phyloP scores from a whole-genome alignment of 2,888 invertebrate species.

The Omphaloscelis lunosa region DNA sequence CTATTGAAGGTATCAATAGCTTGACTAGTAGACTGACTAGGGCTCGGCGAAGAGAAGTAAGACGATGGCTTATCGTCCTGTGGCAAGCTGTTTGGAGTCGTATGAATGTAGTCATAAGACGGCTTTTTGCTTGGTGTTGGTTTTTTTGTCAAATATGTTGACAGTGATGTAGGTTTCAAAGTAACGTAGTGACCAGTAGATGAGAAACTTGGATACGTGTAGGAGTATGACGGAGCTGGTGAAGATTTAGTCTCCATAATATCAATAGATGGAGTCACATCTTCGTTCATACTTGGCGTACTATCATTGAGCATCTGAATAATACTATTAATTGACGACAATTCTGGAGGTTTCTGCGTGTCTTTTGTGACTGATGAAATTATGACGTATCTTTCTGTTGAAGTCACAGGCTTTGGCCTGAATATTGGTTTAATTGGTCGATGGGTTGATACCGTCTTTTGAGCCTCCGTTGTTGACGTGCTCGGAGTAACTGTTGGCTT shows the following conservation, averaged over 20 bases:
- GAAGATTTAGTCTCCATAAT: constrained; percentile 85
- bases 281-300: constrained; percentile 83
- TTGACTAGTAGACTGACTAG: constrained; percentile 87
- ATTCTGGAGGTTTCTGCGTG: constrained; percentile 82
- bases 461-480: constrained; percentile 77
- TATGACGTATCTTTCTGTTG: constrained; percentile 89
- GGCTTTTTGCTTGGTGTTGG: constrained; percentile 76
- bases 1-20: constrained; percentile 86
- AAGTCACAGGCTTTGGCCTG: constrained; percentile 86
- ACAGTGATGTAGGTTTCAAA: constrained; percentile 79
- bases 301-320: constrained; percentile 92
- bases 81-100: constrained; percentile 80
- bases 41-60: constrained; percentile 80
- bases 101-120: constrained; percentile 74
- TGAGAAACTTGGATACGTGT: constrained; percentile 78
- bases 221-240: constrained; percentile 75
- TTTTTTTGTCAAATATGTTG: constrained; percentile 70
- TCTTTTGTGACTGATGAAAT: constrained; percentile 91
- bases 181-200: constrained; percentile 87
- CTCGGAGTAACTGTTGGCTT: constrained; percentile 83
- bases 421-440: constrained; percentile 89
- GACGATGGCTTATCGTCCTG: constrained; percentile 76
- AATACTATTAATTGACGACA: constrained; percentile 90
- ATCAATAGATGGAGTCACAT: constrained; percentile 80
- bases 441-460: constrained; percentile 84